These are phyloP conservation scores for Balaenoptera acutorostrata DNA, from an alignment of 2,113 vertebrate genomes.

Conservation along the genomic window DNA sequence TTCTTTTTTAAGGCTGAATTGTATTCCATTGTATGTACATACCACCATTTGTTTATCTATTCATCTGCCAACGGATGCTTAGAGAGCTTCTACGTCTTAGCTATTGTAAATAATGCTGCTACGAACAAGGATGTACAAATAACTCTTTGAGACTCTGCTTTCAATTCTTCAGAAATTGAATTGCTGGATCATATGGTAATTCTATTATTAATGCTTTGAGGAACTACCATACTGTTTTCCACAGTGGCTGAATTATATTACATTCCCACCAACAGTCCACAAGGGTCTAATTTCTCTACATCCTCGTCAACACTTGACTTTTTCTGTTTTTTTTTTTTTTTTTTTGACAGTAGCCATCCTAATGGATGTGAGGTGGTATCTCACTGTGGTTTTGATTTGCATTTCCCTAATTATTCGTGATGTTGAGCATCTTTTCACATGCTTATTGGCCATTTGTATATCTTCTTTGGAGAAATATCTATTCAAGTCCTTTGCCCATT, in stretches of 20 bases:
- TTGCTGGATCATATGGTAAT: not conserved
- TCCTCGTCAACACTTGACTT: not conserved
- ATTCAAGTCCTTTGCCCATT: not conserved
- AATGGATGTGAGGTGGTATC: not conserved
- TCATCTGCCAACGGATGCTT: not conserved
- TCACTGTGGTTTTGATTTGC: not conserved
- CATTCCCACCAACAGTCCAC: not conserved
- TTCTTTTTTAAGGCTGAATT: not conserved
- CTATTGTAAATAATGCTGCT: not conserved
- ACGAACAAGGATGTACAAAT: not conserved
- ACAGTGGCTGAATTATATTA: not conserved
- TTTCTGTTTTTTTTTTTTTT: not conserved
- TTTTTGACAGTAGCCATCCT: not conserved
- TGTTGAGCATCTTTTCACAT: not conserved
- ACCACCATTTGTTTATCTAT: not conserved
- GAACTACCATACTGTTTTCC: not conserved
- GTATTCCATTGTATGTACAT: accelerated
- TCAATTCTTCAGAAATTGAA: not conserved
- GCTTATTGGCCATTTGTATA: not conserved
- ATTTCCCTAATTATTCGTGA: not conserved
- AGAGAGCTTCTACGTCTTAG: too few species aligned
- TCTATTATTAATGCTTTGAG: not conserved
- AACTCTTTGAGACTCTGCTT: not conserved
- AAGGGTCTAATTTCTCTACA: not conserved
- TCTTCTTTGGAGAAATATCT: not conserved